Base-by-base conservation (phyloP, 2,888 invertebrate genomes). In the Anoplius nigerrimus region DNA sequence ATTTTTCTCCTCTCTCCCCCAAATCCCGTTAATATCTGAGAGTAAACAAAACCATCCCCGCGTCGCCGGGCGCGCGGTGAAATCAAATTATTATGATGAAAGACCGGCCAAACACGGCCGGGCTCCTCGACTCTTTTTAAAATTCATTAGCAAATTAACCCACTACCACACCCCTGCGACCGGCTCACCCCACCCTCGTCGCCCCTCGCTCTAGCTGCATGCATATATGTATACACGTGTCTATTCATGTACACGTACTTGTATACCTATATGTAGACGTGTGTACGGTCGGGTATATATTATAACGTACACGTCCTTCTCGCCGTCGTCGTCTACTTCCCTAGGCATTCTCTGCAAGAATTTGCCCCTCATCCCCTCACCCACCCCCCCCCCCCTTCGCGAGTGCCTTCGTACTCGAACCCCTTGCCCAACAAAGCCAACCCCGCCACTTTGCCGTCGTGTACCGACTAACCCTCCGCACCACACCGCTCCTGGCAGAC, bases 91-190 rank as follows among this genome's bases (percentile, higher is more conserved):
- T 82, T 78, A 77, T 76, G 72, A 78, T 77, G 73, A 80, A 81
- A 81, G 72, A 76, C 65, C 60, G 66, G 65, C 43, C 42, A 60
- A 51, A 56, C 60, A 60, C 34, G 55, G 48, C 18, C 22, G 55
- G 46, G 53, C 62, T 51, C 54, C 68, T 62, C 62, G 58, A 52
- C 63, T 71, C 70, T 76, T 78, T 82, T 72, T 75, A 75, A 78
- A 82, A 84, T 82, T 83, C 81, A 83, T 84, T 84, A 84, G 77
- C 78, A 75, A 84, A 83, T 84, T 78, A 78, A 82, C 71, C 66
- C 20, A 54, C 61, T 27, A 21, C 43, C 59, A 55, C 18, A 48
- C 18, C 22, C 8, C 42, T 22, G n/a, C 13, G 21, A 34, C 46
- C 34, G 8, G 27, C n/a, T 56, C 16, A 27, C 13, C 61, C 20